Evolutionary conservation across 2,113 vertebrate species (phyloP).

Genomic region (Echinops telfairi): DNA sequence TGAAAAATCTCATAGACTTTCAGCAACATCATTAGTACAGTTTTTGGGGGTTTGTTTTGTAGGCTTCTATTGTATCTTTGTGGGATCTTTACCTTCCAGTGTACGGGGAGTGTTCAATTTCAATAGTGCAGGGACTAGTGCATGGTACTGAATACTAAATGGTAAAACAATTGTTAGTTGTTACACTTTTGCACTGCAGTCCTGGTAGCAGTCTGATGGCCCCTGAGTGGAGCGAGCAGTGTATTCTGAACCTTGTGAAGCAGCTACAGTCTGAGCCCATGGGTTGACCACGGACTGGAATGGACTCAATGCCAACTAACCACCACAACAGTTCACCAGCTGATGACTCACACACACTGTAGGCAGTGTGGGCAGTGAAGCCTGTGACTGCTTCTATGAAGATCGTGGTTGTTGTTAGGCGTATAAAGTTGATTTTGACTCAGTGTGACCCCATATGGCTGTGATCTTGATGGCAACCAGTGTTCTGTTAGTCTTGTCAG

Average conservation of each 20-base stretch:
- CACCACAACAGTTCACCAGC: not conserved
- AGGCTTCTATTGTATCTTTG: not conserved
- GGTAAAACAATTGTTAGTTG: no score
- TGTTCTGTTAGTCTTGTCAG: no score
- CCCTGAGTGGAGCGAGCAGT: not conserved
- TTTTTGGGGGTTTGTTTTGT: not conserved
- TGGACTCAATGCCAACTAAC: not conserved
- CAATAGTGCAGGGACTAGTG: slow-evolving; percentile 3
- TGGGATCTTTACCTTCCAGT: not conserved
- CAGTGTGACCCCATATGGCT: not conserved
- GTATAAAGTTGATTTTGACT: not conserved
- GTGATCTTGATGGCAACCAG: no score
- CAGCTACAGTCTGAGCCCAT: not conserved
- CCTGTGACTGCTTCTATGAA: not conserved
- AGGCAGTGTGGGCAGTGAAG: not conserved
- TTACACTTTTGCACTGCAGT: no score
- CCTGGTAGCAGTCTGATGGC: no score
- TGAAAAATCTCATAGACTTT: not conserved
- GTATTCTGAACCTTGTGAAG: not conserved
- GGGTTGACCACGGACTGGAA: not conserved
- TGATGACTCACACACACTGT: not conserved
- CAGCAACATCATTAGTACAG: not conserved
- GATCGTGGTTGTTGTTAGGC: not conserved
- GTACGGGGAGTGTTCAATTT: slow-evolving; percentile 8
- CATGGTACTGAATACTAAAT: not conserved